Evolutionary conservation across 2,888 invertebrate species (phyloP), one percentile per base, ranked within the genome.

Genomic region (Pammene aurita): DNA sequence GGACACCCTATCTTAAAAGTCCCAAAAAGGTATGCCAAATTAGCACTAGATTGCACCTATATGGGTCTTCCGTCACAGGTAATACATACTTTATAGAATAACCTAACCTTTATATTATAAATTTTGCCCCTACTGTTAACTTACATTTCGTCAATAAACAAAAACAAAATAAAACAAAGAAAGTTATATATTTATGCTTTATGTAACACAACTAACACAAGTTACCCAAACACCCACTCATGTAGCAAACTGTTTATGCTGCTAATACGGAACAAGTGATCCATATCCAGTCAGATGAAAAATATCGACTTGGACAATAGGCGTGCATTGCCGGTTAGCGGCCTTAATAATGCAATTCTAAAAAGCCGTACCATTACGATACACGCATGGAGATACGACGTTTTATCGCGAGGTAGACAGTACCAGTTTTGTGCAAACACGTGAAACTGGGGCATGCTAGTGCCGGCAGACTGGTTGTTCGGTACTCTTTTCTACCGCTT

Each of bases 351-450:
- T 78, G 80, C 83, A 80, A 76, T 54, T 34, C 54, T n/a, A 34
- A 54, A 54, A 54, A 54, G 54, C 52, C 52, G 52, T 54, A 54
- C n/a, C n/a, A 4, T n/a, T n/a, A 54, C 7, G n/a, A 54, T 34
- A 7, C n/a, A n/a, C n/a, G n/a, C n/a, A n/a, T 54, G 34, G n/a
- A 7, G 54, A 34, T 54, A 54, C n/a, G 34, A 34, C n/a, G 1
- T 54, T 54, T 54, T 13, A n/a, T 13, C 5, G 9, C 13, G 7
- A 2, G 34, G 34, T 34, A 34, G n/a, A 54, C 80, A 78, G 77
- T 79, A 81, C 84, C 81, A 76, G 83, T 84, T 86, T 84, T 80
- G 82, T 86, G 84, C 82, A 85, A 87, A 85, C 84, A 83, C 76
- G 75, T 74, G 73, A 74, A 87, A 83, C 80, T 83, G 74, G 86